Evolutionary conservation across 2,113 vertebrate genomes (phyloP), one percentile per base, ranked within the genome.

Genomic region (Xenus cinereus): DNA sequence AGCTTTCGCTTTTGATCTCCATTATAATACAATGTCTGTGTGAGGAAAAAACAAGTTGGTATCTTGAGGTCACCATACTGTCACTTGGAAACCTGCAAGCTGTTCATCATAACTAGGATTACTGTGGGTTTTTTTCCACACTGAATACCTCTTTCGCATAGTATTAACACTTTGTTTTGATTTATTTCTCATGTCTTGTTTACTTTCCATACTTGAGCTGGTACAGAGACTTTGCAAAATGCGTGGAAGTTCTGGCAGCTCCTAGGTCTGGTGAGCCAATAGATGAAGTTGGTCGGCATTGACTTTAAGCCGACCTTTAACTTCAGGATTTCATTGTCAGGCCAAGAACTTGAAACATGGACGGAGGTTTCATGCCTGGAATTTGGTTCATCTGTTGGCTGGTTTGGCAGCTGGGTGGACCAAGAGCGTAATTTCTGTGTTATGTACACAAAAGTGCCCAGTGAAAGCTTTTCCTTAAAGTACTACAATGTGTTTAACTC

Each of bases 381-480:
- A 53, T n/a, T 19, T 12, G 11, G 12, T 87, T 92, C 16, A 23
- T 66, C 24, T 46, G 1, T 75, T 87, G 66, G 18, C 35, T 87
- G 81, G 3, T 45, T 59, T 84, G 74, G 39, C 33, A 64, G 46
- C 23, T 83, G 69, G 18, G 5, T 83, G 22, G 28, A 74, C 50
- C 50, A 62, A 66, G 67, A 75, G 35, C 22, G 5, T 92, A 7
- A 62, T 74, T 88, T 74, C 35, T 33, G 17, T 88, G 13, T 53
- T 87, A 9, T 0, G 0, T 35, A 37, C n/a, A 7, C 14, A 5
- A 12, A 39, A 56, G 30, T 16, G 20, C 33, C 16, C 18, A 9
- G 27, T 62, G 57, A 83, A 87, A 59, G 32, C 45, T 93, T 72
- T 48, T 50, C 8, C 1, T 67, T 24, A 27, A 87, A 51, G 43